Evolutionary conservation across 2,113 vertebrate species (phyloP).

Genomic region (Hemibagrus wyckioides): DNA sequence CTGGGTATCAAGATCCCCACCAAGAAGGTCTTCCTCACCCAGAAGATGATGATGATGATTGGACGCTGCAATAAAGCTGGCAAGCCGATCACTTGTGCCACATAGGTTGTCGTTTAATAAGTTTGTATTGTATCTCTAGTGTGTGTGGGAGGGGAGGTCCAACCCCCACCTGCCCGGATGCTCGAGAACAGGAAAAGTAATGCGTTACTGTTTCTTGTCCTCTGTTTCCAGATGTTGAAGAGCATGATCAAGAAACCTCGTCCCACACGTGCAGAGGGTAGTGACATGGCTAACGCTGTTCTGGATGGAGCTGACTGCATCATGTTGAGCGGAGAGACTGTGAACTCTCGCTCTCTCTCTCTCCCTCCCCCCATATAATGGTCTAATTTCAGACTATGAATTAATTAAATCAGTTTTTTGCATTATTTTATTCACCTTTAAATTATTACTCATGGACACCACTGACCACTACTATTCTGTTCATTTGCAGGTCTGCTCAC

Average conservation of each 20-base stretch:
- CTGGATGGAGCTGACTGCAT: conserved; percentile 97
- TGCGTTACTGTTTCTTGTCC: not conserved
- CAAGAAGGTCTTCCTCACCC: conserved; percentile 96
- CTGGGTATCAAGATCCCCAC: conserved; percentile 97
- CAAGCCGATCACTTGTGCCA: conserved; percentile 97
- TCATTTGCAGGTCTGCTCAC: conserved; percentile 85
- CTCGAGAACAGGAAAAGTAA: not conserved
- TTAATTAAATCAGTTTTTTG: not conserved
- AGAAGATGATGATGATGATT: conserved; percentile 99
- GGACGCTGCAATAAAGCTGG: conserved; percentile 95
- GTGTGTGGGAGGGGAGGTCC: too few species aligned
- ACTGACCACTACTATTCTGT: too few species aligned
- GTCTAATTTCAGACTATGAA: not conserved
- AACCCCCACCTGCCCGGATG: too few species aligned
- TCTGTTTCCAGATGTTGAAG: conserved; percentile 88
- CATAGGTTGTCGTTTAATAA: conserved; percentile 79
- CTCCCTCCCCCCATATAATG: not conserved
- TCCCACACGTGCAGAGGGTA: conserved; percentile 94
- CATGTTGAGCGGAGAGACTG: conserved; percentile 96
- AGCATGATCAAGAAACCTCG: conserved; percentile 99
- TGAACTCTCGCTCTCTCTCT: too few species aligned
- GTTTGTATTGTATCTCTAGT: not conserved
- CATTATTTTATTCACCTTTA: not conserved
- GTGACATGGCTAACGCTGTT: conserved; percentile 94
- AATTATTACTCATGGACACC: not conserved